phyloP scores from a whole-genome alignment of 2,113 vertebrate species.

The Forbesichthys agassizii region DNA sequence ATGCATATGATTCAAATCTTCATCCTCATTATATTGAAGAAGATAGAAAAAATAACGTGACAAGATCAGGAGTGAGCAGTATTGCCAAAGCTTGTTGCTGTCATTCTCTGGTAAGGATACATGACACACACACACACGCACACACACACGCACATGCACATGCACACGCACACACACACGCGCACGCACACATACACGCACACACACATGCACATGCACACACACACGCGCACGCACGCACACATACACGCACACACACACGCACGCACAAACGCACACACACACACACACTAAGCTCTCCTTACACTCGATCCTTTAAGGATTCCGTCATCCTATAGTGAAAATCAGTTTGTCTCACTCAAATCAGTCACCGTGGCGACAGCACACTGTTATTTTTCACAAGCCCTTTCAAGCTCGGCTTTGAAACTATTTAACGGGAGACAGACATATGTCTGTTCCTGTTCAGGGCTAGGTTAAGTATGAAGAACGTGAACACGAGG shows the following conservation, averaged over 20 bases:
- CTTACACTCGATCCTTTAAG: slow-evolving; percentile 28
- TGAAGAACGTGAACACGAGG: slow-evolving; percentile 9
- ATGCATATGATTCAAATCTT: slow-evolving; percentile 9
- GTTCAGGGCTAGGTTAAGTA: slow-evolving; percentile 1
- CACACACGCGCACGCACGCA: slow-evolving; percentile 14
- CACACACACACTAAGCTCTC: slow-evolving; percentile 17
- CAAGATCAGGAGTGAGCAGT: slow-evolving; percentile 12
- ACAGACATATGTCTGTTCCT: slow-evolving; percentile 25
- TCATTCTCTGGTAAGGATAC: slow-evolving; percentile 62
- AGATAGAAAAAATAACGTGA: background rate
- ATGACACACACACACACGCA: slow-evolving; percentile 20
- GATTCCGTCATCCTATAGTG: slow-evolving; percentile 52
- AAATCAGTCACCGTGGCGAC: slow-evolving; percentile 54
- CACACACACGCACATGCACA: background rate
- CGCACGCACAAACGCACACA: slow-evolving; percentile 20
- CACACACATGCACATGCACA: slow-evolving; percentile 7
- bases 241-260: slow-evolving; percentile 17
- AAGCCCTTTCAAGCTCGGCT: slow-evolving; percentile 37
- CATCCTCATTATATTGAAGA: background rate
- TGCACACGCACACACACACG: slow-evolving; percentile 12
- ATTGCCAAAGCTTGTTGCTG: slow-evolving; percentile 57
- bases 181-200: slow-evolving; percentile 17
- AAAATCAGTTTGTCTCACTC: slow-evolving; percentile 60
- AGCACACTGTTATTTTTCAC: slow-evolving; percentile 57
- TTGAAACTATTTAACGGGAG: slow-evolving; percentile 26